phyloP scores from a whole-genome alignment of 2,113 vertebrate species.

The Eudyptes chrysolophus region DNA sequence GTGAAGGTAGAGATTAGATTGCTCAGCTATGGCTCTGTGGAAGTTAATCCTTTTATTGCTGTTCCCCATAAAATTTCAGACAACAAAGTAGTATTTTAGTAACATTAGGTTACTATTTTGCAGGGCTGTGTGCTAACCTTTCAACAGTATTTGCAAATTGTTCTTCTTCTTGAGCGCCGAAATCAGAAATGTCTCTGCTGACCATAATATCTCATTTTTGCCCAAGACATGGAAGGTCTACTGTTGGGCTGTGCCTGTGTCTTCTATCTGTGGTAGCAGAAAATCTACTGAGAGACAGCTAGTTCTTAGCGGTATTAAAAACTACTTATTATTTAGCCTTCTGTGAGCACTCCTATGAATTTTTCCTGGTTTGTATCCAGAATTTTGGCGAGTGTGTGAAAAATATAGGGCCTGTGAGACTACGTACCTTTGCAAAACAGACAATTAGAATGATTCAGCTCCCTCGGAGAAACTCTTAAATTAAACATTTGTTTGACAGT shows the following conservation, averaged over 20 bases:
- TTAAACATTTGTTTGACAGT: not conserved
- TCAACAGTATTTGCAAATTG: not conserved
- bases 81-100: not conserved
- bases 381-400: not conserved
- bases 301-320: not conserved
- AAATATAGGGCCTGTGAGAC: not conserved
- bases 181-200: not conserved
- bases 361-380: not conserved
- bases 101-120: not conserved
- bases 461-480: not conserved
- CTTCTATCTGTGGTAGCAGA: not conserved
- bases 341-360: not conserved
- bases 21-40: not conserved
- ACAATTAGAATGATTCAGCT: not conserved
- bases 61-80: not conserved
- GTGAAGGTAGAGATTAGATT: not conserved
- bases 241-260: not conserved
- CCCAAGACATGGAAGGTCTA: not conserved
- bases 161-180: not conserved
- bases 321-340: not conserved
- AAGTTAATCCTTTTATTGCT: constrained; percentile 33
- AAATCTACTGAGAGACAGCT: not conserved
- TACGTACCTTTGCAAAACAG: not conserved
- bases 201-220: not conserved
- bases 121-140: not conserved